Evolutionary conservation across 1,140 invertebrate genomes (phyloP), one percentile per base, ranked within the genome.

Genomic region (Phymorhynchus buccinoides): DNA sequence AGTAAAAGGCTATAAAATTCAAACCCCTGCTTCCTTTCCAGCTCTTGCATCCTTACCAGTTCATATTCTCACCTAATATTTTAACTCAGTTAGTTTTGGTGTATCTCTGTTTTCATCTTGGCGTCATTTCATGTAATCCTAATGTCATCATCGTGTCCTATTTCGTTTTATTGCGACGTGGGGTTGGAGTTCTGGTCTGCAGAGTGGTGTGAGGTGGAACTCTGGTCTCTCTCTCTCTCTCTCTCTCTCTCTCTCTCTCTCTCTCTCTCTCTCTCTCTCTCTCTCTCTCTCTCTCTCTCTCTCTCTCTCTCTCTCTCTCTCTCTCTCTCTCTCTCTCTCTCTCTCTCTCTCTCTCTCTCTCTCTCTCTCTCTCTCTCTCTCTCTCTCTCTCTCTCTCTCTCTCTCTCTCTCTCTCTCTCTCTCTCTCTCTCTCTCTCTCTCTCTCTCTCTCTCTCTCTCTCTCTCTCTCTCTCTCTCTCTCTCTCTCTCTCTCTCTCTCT

Each of bases 281-380:
- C 7, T 62, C 6, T 62, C 56, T 62, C 7, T 14, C 56, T 62
- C 56, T 62, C 56, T 62, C 56, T 62, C 56, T 62, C 56, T 62
- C 56, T 62, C 56, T 62, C 56, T 62, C 56, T 62, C 56, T 62
- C 56, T 62, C 56, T 62, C 56, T 62, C 56, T 62, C 56, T 62
- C 56, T 62, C 56, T 62, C 56, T 62, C 56, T 62, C 18, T 27
- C 18, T 18, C 44, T 18, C 16, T 62, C 7, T 62, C 16, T 62
- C 56, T 62, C 16, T 62, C 56, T 62, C 56, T 62, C 16, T 62
- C 18, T 62, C 56, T 62, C 56, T 62, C 56, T 62, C 7, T 62
- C 7, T 62, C 56, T 62, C 56, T 62, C 7, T 62, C 6, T 62
- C 56, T 62, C 7, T 14, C 56, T 62, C 56, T 62, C 56, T 62